Conservation (phyloP, 2,797 vertebrate genomes). For the Sebastes minor region DNA sequence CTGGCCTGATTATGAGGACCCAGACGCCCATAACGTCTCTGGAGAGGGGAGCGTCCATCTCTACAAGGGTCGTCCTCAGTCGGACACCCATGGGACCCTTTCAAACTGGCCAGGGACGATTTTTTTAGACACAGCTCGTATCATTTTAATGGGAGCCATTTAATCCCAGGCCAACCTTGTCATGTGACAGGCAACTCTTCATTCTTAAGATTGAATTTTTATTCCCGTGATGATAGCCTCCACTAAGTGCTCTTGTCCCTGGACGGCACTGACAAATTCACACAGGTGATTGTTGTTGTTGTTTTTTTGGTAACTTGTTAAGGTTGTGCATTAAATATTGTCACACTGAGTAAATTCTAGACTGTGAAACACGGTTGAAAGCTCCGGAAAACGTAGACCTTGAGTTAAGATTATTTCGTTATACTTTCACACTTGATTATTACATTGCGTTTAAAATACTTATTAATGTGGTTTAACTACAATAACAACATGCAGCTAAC, state of each 20-base stretch:
- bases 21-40: conserved; percentile 48
- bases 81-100: conserved; percentile 55
- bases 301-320: background rate
- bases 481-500: background rate
- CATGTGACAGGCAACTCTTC: conserved; percentile 72
- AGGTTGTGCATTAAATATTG: background rate
- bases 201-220: conserved; percentile 57
- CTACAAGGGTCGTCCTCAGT: conserved; percentile 57
- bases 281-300: conserved; percentile 1
- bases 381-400: background rate
- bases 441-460: background rate
- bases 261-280: conserved; percentile 24
- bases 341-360: background rate
- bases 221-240: conserved; percentile 37
- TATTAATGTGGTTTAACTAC: background rate
- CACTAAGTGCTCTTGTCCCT: conserved; percentile 41
- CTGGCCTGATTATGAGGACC: conserved; percentile 73
- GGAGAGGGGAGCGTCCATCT: conserved; percentile 53
- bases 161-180: conserved; percentile 74
- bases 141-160: conserved; percentile 71
- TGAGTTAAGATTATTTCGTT: background rate
- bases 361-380: background rate
- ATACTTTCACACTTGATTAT: background rate
- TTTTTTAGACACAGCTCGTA: conserved; percentile 69
- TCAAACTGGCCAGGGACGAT: conserved; percentile 44